Percentiles rank a stretch among this genome's conserved stretches.
phyloP scores from a whole-genome alignment of 2,797 vertebrate genomes.

The Catamblyrhynchus diadema region DNA sequence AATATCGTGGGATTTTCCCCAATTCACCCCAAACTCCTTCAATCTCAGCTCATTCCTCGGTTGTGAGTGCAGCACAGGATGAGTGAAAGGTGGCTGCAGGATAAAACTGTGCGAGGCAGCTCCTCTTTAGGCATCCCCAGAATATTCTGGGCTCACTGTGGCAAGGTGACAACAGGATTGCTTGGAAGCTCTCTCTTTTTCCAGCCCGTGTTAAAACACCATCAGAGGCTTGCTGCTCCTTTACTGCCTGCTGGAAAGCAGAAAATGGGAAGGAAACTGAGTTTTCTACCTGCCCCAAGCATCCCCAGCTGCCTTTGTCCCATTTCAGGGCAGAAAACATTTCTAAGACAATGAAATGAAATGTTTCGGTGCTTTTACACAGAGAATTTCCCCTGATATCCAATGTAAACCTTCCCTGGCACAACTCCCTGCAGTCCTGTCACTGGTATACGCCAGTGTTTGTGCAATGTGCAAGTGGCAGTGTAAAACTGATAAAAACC shows the following conservation, averaged over 20 bases:
- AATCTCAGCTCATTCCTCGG: too few relatives aligned
- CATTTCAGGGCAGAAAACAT: neutral
- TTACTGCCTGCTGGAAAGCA: neutral
- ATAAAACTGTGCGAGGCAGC: neutral
- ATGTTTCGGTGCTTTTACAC: neutral
- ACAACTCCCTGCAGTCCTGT: neutral
- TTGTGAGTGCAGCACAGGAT: neutral
- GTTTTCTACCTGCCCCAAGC: neutral
- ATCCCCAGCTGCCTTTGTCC: neutral
- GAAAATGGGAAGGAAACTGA: neutral
- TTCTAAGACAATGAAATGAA: neutral
- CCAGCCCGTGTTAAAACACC: neutral
- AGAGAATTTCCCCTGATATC: fast-evolving
- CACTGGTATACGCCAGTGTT: neutral
- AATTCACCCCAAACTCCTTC: neutral
- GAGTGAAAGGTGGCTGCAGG: neutral
- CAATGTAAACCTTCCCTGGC: neutral
- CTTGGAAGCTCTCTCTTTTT: neutral
- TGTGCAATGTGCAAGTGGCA: neutral
- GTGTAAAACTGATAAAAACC: neutral
- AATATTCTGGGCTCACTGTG: neutral
- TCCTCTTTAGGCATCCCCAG: neutral
- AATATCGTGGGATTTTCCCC: neutral
- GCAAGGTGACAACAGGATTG: neutral
- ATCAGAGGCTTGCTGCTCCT: neutral